Evolutionary conservation across 2,113 vertebrate species (phyloP), one percentile per base, ranked within the genome.

Genomic region (Ochotona curzoniae): DNA sequence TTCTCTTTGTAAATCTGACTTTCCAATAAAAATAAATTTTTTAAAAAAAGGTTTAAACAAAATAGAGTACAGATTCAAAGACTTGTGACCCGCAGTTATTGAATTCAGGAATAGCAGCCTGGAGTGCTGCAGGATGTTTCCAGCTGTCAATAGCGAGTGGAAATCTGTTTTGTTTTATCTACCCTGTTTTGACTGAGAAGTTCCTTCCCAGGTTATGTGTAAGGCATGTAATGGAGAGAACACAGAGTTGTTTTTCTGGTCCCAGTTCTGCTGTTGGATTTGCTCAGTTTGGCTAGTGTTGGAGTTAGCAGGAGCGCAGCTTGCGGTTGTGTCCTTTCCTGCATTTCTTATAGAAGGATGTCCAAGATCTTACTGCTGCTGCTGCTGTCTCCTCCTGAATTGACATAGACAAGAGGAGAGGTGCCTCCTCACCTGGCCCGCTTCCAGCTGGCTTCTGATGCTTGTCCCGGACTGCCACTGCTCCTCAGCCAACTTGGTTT

Each of bases 321-420:
- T 63, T 91, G 75, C 51, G 30, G 0, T 92, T 73, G 18, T 64
- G 60, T 60, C 63, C 87, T 28, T 15, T 28, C 30, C 83, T n/a
- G 2, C 17, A 6, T 78, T 8, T 69, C 79, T 93, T 88, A 74
- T 67, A 83, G 87, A 89, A 92, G 80, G 71, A 93, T 93, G 61
- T 93, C 57, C 25, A 44, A 64, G 49, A 0, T 66, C 80, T 92
- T 93, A 57, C 64, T 90, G 30, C 70, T 61, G n/a, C 47, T 88
- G 85, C 63, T 90, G 61, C 38, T 44, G 38, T 6, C 6, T 44
- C 38, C 38, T 44, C 38, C 38, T 44, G 38, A 44, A 44, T 44
- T 44, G 51, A 71, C 32, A 21, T n/a, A n/a, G 73, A 25, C 15
- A 38, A 21, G 35, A 78, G 32, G 66, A 85, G 71, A 86, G 20